Evolutionary conservation across 2,888 invertebrate species (phyloP).

Genomic region (Rambutsinella grinnellia): DNA sequence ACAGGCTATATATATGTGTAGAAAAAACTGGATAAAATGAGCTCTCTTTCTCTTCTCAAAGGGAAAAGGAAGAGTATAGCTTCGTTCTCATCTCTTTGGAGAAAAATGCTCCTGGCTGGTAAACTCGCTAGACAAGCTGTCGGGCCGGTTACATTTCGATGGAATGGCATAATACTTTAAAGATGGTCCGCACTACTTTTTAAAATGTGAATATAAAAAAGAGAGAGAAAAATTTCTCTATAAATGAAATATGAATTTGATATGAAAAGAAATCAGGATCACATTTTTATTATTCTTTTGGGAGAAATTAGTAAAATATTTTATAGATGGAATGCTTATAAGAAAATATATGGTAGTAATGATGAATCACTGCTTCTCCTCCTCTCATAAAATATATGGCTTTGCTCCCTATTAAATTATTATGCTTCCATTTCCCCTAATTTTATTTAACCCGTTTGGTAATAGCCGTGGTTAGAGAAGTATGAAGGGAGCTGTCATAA

Average conservation of each 20-base stretch:
- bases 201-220: conserved; percentile 1
- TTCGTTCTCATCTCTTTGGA: not conserved
- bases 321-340: not conserved
- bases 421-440: not conserved
- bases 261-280: not conserved
- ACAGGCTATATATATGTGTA: no score
- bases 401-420: not conserved
- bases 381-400: not conserved
- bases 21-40: not conserved
- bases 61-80: not conserved
- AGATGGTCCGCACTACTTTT: not conserved
- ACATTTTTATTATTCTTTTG: conserved; percentile 11
- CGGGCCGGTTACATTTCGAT: conserved; percentile 36
- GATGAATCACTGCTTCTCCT: not conserved
- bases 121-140: conserved; percentile 53
- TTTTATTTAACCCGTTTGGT: no score
- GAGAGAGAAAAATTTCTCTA: not conserved
- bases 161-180: not conserved
- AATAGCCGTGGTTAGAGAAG: no score
- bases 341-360: not conserved
- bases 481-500: not conserved
- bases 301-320: conserved; percentile 11
- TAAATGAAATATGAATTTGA: no score
- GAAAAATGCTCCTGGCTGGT: conserved; percentile 12
- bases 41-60: not conserved